Conservation (phyloP, 1,140 invertebrate species). For the Halyomorpha halys region DNA sequence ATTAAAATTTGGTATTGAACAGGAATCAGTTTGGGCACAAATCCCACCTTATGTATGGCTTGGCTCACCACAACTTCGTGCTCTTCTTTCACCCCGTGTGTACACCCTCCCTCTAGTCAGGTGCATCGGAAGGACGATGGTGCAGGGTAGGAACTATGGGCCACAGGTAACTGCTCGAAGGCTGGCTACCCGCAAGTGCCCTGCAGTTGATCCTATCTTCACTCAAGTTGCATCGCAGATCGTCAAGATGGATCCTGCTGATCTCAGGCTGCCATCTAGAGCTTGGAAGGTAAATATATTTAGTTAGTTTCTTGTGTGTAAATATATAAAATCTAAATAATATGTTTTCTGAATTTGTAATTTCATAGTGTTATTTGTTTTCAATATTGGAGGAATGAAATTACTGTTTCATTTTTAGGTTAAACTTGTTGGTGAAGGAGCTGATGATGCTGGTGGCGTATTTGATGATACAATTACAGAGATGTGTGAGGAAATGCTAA, state of each 20-base stretch:
- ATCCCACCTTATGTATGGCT: slow-evolving; percentile 38
- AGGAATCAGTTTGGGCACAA: slow-evolving; percentile 36
- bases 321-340: no score
- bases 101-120: slow-evolving; percentile 54
- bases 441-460: slow-evolving; percentile 58
- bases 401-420: slow-evolving; percentile 33
- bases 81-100: slow-evolving; percentile 46
- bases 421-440: slow-evolving; percentile 52
- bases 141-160: slow-evolving; percentile 55
- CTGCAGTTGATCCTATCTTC: slow-evolving; percentile 45
- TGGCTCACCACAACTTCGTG: slow-evolving; percentile 42
- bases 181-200: slow-evolving; percentile 43
- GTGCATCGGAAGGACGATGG: slow-evolving; percentile 53
- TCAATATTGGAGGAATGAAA: no score
- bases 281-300: slow-evolving; percentile 51
- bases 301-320: no score
- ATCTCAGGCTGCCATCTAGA: slow-evolving; percentile 49
- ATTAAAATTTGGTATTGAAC: slow-evolving; percentile 5
- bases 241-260: slow-evolving; percentile 45
- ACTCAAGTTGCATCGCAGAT: slow-evolving; percentile 54
- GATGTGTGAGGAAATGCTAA: slow-evolving; percentile 51
- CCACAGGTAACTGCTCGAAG: slow-evolving; percentile 54
- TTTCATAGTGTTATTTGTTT: no score
- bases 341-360: no score
- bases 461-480: slow-evolving; percentile 63